Evolutionary conservation across 2,113 vertebrate genomes (phyloP).

Genomic region (Pachypanchax playfairii): DNA sequence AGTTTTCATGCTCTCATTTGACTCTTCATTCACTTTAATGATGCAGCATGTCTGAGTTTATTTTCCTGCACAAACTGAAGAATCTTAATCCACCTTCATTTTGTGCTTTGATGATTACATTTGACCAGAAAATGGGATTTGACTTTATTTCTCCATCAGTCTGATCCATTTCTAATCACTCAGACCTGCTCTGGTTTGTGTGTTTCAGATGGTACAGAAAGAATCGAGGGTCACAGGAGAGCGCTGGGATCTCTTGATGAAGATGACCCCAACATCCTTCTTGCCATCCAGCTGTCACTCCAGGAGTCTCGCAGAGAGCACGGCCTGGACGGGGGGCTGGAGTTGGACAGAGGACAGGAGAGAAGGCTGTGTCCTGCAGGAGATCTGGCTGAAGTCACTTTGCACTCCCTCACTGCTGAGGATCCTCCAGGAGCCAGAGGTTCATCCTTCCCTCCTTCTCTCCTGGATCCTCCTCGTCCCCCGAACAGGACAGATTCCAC

Average conservation of each 20-base stretch:
- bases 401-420: slow-evolving; percentile 54
- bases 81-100: slow-evolving; percentile 13
- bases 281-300: slow-evolving; percentile 96
- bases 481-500: slow-evolving; percentile 85
- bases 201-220: slow-evolving; percentile 79
- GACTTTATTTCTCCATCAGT: slow-evolving; percentile 47
- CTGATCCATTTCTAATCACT: slow-evolving; percentile 32
- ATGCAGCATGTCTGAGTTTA: too few species aligned
- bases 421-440: slow-evolving; percentile 49
- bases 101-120: slow-evolving; percentile 19
- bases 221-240: slow-evolving; percentile 82
- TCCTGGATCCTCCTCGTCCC: slow-evolving; percentile 69
- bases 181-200: neutral
- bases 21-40: neutral
- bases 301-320: slow-evolving; percentile 91
- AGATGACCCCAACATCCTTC: slow-evolving; percentile 96
- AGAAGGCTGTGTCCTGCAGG: slow-evolving; percentile 38
- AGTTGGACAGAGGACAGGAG: slow-evolving; percentile 53
- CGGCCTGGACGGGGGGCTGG: slow-evolving; percentile 60
- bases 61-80: too few species aligned
- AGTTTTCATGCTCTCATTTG: neutral
- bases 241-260: slow-evolving; percentile 91
- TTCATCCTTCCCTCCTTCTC: slow-evolving; percentile 43
- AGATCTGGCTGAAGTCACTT: slow-evolving; percentile 67
- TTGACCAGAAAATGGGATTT: slow-evolving; percentile 49